Conservation (phyloP, 2,797 vertebrate genomes). For the Acipenser transmontanus region DNA sequence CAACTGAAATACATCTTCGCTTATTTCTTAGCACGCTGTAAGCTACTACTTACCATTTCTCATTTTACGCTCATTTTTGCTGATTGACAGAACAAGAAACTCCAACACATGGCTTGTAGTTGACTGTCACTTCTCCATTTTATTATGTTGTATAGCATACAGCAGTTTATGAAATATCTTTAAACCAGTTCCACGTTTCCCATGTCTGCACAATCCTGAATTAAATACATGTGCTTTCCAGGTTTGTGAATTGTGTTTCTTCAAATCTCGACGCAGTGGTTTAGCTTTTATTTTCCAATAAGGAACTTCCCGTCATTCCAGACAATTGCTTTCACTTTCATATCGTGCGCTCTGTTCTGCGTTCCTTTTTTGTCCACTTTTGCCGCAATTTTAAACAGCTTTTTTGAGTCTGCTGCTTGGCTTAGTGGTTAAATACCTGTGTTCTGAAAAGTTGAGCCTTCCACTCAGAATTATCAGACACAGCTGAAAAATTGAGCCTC, state of each 20-base stretch:
- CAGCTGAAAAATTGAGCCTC: too few relatives aligned
- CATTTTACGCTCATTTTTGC: slow-evolving; percentile 58
- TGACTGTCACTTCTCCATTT: slow-evolving; percentile 5
- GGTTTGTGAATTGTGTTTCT: not conserved
- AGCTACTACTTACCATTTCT: slow-evolving; percentile 59
- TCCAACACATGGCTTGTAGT: slow-evolving; percentile 13
- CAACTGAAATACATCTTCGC: too few relatives aligned
- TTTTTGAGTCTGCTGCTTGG: too few relatives aligned
- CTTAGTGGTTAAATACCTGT: too few relatives aligned
- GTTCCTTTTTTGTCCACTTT: too few relatives aligned
- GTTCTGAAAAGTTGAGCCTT: too few relatives aligned
- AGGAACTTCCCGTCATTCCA: slow-evolving; percentile 8
- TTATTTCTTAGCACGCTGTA: too few relatives aligned
- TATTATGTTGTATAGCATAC: not conserved
- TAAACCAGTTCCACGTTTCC: not conserved
- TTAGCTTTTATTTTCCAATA: not conserved
- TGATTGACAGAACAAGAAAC: slow-evolving; percentile 28
- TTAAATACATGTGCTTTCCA: not conserved
- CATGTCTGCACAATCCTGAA: not conserved
- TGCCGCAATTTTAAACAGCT: too few relatives aligned
- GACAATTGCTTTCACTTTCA: slow-evolving; percentile 25
- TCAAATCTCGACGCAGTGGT: not conserved
- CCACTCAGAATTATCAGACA: too few relatives aligned
- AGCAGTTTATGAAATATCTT: not conserved
- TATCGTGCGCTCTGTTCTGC: not conserved